Evolutionary conservation across 2,797 vertebrate species (phyloP), one percentile per base, ranked within the genome.

Genomic region (Tympanoctomys barrerae): DNA sequence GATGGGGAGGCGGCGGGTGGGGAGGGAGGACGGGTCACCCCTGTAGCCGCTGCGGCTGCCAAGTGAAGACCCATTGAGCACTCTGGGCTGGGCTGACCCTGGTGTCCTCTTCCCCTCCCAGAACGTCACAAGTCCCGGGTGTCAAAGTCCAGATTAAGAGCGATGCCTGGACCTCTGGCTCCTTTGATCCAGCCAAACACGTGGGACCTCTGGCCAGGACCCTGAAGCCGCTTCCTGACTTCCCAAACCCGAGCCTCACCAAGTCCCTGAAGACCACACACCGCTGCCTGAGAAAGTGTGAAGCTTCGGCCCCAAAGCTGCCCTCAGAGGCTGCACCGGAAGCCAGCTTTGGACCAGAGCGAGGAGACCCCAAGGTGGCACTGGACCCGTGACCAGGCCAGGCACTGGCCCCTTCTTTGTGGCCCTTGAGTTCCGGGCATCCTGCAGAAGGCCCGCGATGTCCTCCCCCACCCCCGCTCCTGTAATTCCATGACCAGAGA

Each of bases 71-170:
- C 66, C 70, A 57, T n/a, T 42, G 79, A 4, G 21, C 62, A 42
- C 31, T 46, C 0, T 22, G 26, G 46, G 49, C 54, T 78, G 3
- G 71, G 62, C 61, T 93, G 42, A 94, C 61, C 26, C 19, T 4
- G 39, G 11, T 78, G 8, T 90, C 70, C 64, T 82, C 94, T 77
- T 95, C 61, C 59, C 78, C 13, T 85, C 24, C 62, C 90, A 98
- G 97, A 57, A 71, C 21, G n/a, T 64, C 19, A 2, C 28, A 22
- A 96, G 46, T 85, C 73, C 49, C 26, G 80, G 87, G 7, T 13
- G 5, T 71, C 96, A 88, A 77, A 97, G 97, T 92, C 97, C 97
- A 78, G 97, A 98, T 11, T 98, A 94, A 97, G 91, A 90, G 64
- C 22, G 6, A 4, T 4, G 54, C 61, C 42, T 46, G 8, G 5